A percentile compares a stretch with the other conserved stretches of the same genome.
phyloP scores from a whole-genome alignment of 2,113 vertebrate species.

The Neodon shergylaensis region DNA sequence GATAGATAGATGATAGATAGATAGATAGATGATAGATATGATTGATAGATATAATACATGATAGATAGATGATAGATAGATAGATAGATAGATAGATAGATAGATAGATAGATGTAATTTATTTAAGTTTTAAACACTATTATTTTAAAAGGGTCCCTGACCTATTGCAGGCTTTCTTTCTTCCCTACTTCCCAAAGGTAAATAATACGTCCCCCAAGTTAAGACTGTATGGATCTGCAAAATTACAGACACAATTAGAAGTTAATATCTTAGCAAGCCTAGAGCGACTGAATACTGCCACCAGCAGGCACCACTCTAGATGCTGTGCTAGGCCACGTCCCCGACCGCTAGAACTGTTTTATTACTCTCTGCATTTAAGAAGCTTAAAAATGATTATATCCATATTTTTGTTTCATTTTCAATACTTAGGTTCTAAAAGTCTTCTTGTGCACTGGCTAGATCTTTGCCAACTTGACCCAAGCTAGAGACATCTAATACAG shows the following conservation, averaged over 20 bases:
- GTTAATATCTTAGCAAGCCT: neutral
- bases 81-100: too few species aligned
- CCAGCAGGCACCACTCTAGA: fast-evolving
- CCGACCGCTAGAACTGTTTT: neutral
- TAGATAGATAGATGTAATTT: too few species aligned
- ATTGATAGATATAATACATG: too few species aligned
- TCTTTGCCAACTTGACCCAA: neutral
- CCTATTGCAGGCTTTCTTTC: neutral
- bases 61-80: too few species aligned
- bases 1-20: too few species aligned
- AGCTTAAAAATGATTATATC: conserved; percentile 6
- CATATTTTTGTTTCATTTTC: neutral
- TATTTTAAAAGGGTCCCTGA: neutral
- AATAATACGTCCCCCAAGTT: neutral
- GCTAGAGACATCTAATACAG: neutral
- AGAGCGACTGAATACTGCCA: fast-evolving
- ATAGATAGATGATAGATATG: too few species aligned
- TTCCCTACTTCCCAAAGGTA: neutral
- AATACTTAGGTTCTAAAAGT: neutral
- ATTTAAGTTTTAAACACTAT: neutral
- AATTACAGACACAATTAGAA: neutral
- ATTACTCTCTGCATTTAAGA: neutral
- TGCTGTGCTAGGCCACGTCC: fast-evolving
- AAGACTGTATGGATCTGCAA: neutral
- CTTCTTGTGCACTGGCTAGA: neutral